Percentiles rank a stretch among this genome's conserved stretches.
Evolutionary conservation across 2,113 vertebrate genomes (phyloP).

Genomic region (Isurus oxyrinchus): DNA sequence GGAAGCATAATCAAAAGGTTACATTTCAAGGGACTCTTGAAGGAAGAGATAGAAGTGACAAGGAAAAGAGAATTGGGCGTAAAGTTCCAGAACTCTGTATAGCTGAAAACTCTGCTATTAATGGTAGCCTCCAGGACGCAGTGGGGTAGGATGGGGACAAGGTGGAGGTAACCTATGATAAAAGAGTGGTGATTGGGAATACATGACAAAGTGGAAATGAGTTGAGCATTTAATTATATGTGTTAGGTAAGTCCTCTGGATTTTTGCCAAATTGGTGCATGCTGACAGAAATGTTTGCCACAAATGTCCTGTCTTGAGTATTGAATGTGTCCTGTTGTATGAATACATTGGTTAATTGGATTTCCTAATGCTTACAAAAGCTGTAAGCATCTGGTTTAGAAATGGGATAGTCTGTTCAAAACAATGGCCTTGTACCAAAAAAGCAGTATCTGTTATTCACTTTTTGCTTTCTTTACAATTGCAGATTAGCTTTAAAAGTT

Average conservation of each 20-base stretch:
- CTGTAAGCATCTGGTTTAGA: not conserved
- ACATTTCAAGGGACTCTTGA: not conserved
- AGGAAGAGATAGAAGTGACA: not conserved
- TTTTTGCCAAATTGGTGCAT: not conserved
- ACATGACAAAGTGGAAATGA: not conserved
- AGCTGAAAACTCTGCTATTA: not conserved
- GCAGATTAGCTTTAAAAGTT: not conserved
- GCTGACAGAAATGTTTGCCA: not conserved
- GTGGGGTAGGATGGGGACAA: not conserved
- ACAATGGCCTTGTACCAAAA: not conserved
- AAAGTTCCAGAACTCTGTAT: not conserved
- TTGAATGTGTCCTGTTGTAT: not conserved
- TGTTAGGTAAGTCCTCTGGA: not conserved
- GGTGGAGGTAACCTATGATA: not conserved
- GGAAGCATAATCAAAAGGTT: not conserved
- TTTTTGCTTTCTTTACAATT: conserved; percentile 5
- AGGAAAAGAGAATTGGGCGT: not conserved
- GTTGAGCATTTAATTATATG: not conserved
- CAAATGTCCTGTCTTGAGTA: not conserved
- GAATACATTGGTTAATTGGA: conserved; percentile 3
- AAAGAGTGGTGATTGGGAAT: not conserved
- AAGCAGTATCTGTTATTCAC: not conserved
- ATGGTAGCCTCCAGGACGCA: not conserved
- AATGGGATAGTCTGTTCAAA: conserved; percentile 2
- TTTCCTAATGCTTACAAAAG: conserved; percentile 2